Evolutionary conservation across 2,113 vertebrate genomes (phyloP).

Genomic region (Cynocephalus volans): DNA sequence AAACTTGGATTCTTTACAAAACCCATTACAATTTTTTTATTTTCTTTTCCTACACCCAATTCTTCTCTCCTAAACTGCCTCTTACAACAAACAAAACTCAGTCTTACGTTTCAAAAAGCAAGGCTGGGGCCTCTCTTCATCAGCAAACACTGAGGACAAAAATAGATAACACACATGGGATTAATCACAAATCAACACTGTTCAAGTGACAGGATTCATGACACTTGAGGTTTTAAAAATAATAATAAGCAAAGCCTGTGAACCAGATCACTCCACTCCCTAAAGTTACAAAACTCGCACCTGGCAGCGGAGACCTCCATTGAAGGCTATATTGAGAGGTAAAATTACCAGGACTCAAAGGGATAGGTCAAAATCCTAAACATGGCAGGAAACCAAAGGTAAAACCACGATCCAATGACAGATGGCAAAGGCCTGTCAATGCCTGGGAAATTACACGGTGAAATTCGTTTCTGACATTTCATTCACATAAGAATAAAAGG

Average conservation of each 20-base stretch:
- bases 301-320: neutral
- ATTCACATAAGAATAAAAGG: conserved; percentile 83
- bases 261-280: conserved; percentile 50
- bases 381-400: conserved; percentile 78
- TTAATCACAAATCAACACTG: conserved; percentile 40
- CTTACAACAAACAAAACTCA: neutral
- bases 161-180: neutral
- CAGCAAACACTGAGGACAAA: conserved; percentile 9
- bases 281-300: neutral
- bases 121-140: neutral
- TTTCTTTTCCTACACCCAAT: neutral
- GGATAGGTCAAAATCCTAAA: conserved; percentile 73
- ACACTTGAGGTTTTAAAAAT: conserved; percentile 64
- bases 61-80: neutral
- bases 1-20: conserved; percentile 59
- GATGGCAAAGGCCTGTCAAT: conserved; percentile 78
- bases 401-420: conserved; percentile 72
- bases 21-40: neutral
- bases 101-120: conserved; percentile 1
- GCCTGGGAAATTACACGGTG: conserved; percentile 72
- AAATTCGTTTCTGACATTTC: conserved; percentile 84
- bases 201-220: conserved; percentile 57
- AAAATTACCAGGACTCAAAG: conserved; percentile 66
- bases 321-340: neutral
- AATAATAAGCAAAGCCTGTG: conserved; percentile 55